phyloP scores from a whole-genome alignment of 2,113 vertebrate species.

The Odontesthes bonariensis region DNA sequence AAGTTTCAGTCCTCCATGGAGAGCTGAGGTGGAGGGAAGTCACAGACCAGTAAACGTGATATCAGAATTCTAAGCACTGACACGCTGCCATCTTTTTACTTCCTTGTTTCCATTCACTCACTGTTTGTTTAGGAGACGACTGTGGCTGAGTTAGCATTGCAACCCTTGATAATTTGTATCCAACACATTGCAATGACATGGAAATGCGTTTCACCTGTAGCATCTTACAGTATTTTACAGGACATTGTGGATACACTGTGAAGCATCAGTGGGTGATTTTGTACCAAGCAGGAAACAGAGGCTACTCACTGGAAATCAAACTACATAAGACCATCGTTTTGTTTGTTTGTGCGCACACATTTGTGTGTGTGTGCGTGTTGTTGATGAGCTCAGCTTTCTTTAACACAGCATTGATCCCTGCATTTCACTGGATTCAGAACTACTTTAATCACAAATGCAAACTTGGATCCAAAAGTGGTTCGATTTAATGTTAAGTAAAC shows the following conservation, averaged over 20 bases:
- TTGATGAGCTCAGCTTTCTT: constrained; percentile 44
- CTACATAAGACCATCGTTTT: neutral
- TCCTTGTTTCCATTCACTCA: too few relatives aligned
- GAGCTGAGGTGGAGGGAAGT: too few relatives aligned
- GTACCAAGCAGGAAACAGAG: neutral
- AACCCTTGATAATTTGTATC: too few relatives aligned
- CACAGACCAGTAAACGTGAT: too few relatives aligned
- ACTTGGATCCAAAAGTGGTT: neutral
- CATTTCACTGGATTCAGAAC: constrained; percentile 11
- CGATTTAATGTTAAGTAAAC: constrained; percentile 19
- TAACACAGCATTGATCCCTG: constrained; percentile 32
- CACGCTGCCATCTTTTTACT: too few relatives aligned
- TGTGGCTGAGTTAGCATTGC: too few relatives aligned
- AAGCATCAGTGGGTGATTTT: neutral
- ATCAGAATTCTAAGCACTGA: too few relatives aligned
- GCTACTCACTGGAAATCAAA: constrained; percentile 6
- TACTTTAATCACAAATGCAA: constrained; percentile 21
- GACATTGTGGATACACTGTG: neutral
- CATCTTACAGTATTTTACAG: neutral
- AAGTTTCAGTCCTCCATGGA: too few relatives aligned
- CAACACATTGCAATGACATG: too few relatives aligned
- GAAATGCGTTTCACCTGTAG: too few relatives aligned
- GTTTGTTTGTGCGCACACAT: neutral
- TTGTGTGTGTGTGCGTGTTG: neutral
- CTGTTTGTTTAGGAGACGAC: too few relatives aligned